Evolutionary conservation across 92 coral and sea anemone species (phyloP), one percentile per base, ranked within the genome.

Genomic region (Zoanthus sociatus): DNA sequence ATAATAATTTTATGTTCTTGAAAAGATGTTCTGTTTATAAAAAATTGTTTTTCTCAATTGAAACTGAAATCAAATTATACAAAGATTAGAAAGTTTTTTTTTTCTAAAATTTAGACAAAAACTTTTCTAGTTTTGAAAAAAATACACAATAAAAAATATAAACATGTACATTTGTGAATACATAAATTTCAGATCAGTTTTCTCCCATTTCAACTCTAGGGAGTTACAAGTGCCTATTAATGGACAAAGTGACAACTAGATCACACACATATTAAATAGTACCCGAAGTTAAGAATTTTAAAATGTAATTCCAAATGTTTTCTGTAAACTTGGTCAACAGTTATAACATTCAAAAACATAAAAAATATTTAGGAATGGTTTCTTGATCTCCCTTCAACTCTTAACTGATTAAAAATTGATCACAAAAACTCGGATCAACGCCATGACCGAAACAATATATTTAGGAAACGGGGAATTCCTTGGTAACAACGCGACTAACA

Each of bases 341-440:
- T 75, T 75, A 77, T 12, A 53, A 55, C 47, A 53, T 11, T 26
- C 15, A 46, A 81, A 67, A 46, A 26, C 11, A 45, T 32, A 6
- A 11, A 46, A 61, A 81, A 45, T 15, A 66, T 14, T 64, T 63
- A 81, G 58, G 47, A 45, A 68, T 14, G 73, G 63, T 78, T 81
- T 64, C 75, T 63, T 66, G 75, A 64, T 50, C 37, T 81, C 30
- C 56, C 14, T 66, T 66, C 73, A 66, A 45, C n/a, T 79, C 46
- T 81, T 21, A 21, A 14, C 51, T 81, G 85, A 81, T 81, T 81
- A 81, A 81, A 81, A 66, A 81, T 81, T 81, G 61, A 81, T 81
- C 75, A 47, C 61, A 61, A 61, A 42, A 31, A 20, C 1, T 31
- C 81, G 20, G 61, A 51, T n/a, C 61, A 12, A 20, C 42, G 61